A percentile compares a stretch with the other conserved stretches of the same genome.
Conservation (phyloP, 2,888 invertebrate genomes). For the Callosobruchus maculatus region DNA sequence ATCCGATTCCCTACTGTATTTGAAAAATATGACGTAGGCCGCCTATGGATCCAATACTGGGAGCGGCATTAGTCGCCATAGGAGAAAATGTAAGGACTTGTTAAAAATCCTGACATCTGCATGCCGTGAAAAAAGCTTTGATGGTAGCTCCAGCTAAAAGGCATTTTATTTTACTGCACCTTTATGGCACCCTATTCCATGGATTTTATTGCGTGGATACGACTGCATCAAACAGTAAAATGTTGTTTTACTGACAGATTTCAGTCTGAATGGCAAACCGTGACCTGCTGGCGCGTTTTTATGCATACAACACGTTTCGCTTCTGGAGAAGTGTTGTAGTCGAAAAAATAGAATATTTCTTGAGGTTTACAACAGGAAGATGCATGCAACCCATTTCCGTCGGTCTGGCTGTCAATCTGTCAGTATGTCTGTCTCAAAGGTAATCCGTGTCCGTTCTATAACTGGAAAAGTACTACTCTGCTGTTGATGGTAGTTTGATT, state of each 20-base stretch:
- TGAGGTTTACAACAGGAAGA: no score
- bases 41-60: neutral
- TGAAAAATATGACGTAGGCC: neutral
- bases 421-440: no score
- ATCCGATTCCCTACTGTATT: neutral
- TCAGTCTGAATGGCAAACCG: neutral
- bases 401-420: no score
- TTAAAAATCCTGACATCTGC: conserved; percentile 24
- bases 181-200: neutral
- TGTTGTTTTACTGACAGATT: neutral
- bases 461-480: no score
- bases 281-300: neutral
- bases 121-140: conserved; percentile 23
- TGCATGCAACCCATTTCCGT: no score
- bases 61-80: neutral
- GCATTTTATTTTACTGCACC: conserved; percentile 14
- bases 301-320: no score
- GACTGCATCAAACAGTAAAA: neutral
- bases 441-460: no score
- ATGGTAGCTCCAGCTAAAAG: conserved; percentile 18
- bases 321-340: no score
- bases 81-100: conserved; percentile 13
- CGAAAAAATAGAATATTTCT: no score
- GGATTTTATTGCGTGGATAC: neutral
- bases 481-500: no score